These are phyloP conservation scores for Linyphia triangularis DNA, from an alignment of 2,888 invertebrate species.

Conservation along the genomic window DNA sequence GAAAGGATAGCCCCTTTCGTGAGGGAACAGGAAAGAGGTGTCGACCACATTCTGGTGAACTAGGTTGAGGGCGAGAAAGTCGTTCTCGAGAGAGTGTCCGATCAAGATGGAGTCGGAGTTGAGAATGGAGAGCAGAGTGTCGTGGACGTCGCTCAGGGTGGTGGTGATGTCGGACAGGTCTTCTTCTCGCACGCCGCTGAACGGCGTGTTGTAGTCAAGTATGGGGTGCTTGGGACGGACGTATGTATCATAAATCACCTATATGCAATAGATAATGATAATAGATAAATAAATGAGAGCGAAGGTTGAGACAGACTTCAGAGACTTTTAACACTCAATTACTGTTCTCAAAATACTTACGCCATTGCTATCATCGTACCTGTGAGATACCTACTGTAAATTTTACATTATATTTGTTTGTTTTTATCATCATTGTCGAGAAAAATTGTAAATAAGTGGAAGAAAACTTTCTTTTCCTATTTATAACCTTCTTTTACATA, in stretches of 20 bases:
- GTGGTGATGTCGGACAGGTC: slow-evolving; percentile 13
- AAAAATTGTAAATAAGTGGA: no score
- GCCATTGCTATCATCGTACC: no score
- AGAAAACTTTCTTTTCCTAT: no score
- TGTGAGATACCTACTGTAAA: no score
- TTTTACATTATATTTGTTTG: no score
- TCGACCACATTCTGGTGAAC: slow-evolving; percentile 52
- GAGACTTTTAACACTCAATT: no score
- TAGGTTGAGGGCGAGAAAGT: slow-evolving; percentile 42
- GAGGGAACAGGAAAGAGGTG: slow-evolving; percentile 43
- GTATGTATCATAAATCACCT: slow-evolving; percentile 31
- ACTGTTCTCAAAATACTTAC: no score
- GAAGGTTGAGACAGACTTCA: no score
- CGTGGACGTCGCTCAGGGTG: slow-evolving; percentile 26
- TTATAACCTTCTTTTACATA: no score
- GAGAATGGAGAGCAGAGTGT: not conserved
- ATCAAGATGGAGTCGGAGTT: slow-evolving; percentile 46
- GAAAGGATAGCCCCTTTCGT: slow-evolving; percentile 15
- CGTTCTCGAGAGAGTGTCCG: slow-evolving; percentile 42
- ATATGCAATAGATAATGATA: no score
- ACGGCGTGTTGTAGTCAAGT: slow-evolving; percentile 46
- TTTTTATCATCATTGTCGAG: no score
- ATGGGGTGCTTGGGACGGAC: slow-evolving; percentile 28
- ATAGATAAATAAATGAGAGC: no score
- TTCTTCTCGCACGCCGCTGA: slow-evolving; percentile 26